Evolutionary conservation across 2,797 vertebrate species (phyloP).

Genomic region (Brachymystax lenok): DNA sequence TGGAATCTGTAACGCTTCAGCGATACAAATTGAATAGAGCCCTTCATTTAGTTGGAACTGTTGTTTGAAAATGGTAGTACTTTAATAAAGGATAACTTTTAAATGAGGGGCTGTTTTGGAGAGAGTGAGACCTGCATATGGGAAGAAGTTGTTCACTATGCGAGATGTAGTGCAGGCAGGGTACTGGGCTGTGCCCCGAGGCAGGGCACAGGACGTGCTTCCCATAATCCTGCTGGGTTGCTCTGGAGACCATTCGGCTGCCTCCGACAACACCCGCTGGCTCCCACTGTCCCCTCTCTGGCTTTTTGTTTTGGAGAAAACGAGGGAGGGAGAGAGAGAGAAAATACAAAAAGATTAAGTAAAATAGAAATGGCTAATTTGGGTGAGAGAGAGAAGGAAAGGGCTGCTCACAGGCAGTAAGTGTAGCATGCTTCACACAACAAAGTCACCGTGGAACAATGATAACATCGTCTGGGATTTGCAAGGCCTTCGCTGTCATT

Average conservation of each 20-base stretch:
- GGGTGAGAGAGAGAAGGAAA: neutral
- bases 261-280: neutral
- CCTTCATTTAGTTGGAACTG: no score
- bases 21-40: no score
- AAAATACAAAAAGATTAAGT: conserved; percentile 2
- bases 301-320: neutral
- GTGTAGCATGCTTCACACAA: neutral
- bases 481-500: neutral
- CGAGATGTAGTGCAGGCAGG: neutral
- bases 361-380: neutral
- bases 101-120: neutral
- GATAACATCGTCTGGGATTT: neutral
- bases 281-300: neutral
- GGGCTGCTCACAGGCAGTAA: neutral
- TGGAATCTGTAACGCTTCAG: no score
- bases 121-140: neutral
- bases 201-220: neutral
- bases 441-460: neutral
- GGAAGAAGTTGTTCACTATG: neutral
- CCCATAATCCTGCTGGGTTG: conserved; percentile 5
- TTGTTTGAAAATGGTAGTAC: neutral
- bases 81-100: neutral
- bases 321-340: neutral
- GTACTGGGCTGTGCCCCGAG: neutral
- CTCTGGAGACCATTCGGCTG: neutral